A percentile compares a stretch with the other conserved stretches of the same genome.
Conservation (phyloP, 2,113 vertebrate species). For the Dissostichus mawsoni region DNA sequence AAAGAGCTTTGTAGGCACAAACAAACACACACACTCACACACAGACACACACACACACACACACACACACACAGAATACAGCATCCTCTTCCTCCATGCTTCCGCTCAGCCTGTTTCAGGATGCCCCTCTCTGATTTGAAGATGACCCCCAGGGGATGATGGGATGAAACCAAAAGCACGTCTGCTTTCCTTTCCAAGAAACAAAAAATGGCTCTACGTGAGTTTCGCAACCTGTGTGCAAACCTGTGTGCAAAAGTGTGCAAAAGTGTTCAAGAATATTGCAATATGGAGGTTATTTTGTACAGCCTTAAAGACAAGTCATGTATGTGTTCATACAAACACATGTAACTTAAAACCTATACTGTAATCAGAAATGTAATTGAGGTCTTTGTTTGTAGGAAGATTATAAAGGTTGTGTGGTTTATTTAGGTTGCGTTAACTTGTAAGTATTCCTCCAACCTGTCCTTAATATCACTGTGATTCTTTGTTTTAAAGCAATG, state of each 20-base stretch:
- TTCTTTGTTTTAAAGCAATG: neutral
- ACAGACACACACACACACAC: conserved; percentile 25
- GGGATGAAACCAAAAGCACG: conserved; percentile 58
- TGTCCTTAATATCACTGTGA: neutral
- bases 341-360: neutral
- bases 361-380: neutral
- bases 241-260: too few relatives aligned
- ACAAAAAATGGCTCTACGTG: neutral
- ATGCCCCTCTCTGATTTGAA: conserved; percentile 71
- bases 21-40: conserved; percentile 21
- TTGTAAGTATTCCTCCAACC: neutral
- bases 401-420: neutral
- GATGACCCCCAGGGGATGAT: conserved; percentile 70
- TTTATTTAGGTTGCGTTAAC: neutral
- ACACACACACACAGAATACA: conserved; percentile 24
- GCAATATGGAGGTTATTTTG: conserved; percentile 31
- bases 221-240: too few relatives aligned
- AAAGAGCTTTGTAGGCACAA: conserved; percentile 38
- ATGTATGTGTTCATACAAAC: neutral
- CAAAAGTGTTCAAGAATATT: conserved; percentile 33
- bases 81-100: conserved; percentile 70
- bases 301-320: neutral
- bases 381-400: neutral
- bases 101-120: conserved; percentile 64
- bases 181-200: conserved; percentile 67